phyloP scores from a whole-genome alignment of 1,140 invertebrate genomes.

The Zophobas morio region DNA sequence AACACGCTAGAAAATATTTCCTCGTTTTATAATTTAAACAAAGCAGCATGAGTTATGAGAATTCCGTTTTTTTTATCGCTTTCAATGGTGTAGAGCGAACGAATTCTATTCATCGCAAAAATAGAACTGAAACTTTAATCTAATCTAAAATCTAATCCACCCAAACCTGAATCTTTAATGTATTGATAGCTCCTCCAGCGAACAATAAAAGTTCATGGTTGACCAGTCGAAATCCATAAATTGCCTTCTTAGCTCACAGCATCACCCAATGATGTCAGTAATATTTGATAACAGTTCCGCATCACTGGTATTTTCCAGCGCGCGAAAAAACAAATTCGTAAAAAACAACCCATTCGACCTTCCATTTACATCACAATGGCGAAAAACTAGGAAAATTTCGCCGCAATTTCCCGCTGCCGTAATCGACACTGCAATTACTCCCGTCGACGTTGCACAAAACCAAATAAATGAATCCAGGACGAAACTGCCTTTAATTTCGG shows the following conservation, averaged over 20 bases:
- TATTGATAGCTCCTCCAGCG: neutral
- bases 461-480: neutral
- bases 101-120: too few relatives aligned
- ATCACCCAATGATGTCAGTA: neutral
- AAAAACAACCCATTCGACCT: too few relatives aligned
- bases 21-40: too few relatives aligned
- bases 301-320: neutral
- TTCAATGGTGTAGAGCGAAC: too few relatives aligned
- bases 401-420: too few relatives aligned
- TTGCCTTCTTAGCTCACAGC: neutral
- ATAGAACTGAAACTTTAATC: neutral
- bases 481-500: slow-evolving; percentile 10
- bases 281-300: neutral
- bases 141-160: neutral
- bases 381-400: too few relatives aligned
- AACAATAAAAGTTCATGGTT: slow-evolving; percentile 10
- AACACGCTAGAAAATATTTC: too few relatives aligned
- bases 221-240: neutral
- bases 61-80: too few relatives aligned
- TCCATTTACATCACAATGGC: too few relatives aligned
- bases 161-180: neutral
- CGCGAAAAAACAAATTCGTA: too few relatives aligned
- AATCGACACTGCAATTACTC: neutral
- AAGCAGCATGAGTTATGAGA: too few relatives aligned
- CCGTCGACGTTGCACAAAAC: neutral